Evolutionary conservation across 2,797 vertebrate species (phyloP), one percentile per base, ranked within the genome.

Genomic region (Cygnus olor): DNA sequence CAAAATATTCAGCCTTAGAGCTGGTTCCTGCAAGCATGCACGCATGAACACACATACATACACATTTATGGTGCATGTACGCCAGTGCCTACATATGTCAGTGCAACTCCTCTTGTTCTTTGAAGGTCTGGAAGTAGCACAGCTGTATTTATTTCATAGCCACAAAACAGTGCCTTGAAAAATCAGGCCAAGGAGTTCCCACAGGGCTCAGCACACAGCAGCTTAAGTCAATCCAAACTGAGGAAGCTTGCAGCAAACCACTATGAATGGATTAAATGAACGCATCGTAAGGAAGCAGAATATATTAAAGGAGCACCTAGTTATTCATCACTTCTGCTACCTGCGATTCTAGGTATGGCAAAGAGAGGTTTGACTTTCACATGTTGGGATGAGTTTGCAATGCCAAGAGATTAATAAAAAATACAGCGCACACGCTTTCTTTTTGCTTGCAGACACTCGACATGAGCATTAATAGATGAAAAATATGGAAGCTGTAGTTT

Each of bases 141-240:
- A 90, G 90, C 65, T 93, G 91, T 40, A 93, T 89, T 91, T 88
- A 89, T 19, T 92, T 74, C 94, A 82, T 36, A 91, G 84, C 85
- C 94, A 97, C 88, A 73, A 38, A 80, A 27, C 71, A 61, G 82
- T 0, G 28, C 65, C 60, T 92, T 85, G 70, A 71, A 76, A 94
- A 92, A 79, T 63, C 91, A 95, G 94, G 71, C 93, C 88, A 72
- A 68, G 32, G 34, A 85, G 61, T 14, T 90, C 94, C 93, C 94
- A 94, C 51, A 58, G 93, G 93, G 88, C 95, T 93, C 74, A 16
- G 69, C 18, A 34, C 20, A 38, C 56, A 49, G 70, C 76, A 88
- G 60, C 83, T 66, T 70, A 58, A 22, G 68, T 82, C 66, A 58
- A 4, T 58, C 70, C 91, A 28, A 11, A 82, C 53, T 1, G 2